Conservation (phyloP, 2,888 invertebrate species). For the Conchocele bisecta region DNA sequence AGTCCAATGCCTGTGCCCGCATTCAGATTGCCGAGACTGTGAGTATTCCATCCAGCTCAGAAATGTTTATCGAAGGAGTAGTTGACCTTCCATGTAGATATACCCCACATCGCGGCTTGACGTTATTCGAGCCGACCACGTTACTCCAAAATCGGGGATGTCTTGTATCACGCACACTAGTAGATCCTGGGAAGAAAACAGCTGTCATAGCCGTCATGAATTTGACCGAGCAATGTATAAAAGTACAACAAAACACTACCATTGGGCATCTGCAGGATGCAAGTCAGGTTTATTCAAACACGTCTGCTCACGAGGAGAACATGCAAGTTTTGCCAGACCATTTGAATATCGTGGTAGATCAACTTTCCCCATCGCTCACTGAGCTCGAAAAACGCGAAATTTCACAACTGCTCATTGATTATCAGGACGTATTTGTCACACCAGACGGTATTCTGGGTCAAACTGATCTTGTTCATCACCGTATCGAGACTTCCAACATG, state of each 20-base stretch:
- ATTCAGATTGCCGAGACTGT: background rate
- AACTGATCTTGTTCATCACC: conserved; percentile 21
- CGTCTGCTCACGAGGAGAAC: background rate
- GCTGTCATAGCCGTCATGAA: background rate
- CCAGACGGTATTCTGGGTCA: conserved; percentile 21
- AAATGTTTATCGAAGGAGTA: background rate
- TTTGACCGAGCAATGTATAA: background rate
- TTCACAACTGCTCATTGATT: conserved; percentile 28
- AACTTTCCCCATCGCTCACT: conserved; percentile 9
- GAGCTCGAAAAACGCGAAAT: conserved; percentile 18
- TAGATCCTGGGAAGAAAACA: background rate
- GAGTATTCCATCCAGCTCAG: background rate
- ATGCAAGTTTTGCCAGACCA: background rate
- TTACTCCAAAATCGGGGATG: background rate
- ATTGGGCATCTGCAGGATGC: background rate
- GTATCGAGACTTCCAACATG: conserved; percentile 15
- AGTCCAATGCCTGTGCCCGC: background rate
- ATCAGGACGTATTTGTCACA: conserved; percentile 30
- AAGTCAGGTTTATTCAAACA: background rate
- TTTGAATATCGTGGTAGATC: conserved; percentile 22
- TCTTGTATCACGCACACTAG: background rate
- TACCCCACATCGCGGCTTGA: background rate
- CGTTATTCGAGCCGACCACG: background rate
- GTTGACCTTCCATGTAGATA: background rate
- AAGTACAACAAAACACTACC: background rate